Evolutionary conservation across 2,113 vertebrate genomes (phyloP).

Genomic region (Syngnathus floridae): DNA sequence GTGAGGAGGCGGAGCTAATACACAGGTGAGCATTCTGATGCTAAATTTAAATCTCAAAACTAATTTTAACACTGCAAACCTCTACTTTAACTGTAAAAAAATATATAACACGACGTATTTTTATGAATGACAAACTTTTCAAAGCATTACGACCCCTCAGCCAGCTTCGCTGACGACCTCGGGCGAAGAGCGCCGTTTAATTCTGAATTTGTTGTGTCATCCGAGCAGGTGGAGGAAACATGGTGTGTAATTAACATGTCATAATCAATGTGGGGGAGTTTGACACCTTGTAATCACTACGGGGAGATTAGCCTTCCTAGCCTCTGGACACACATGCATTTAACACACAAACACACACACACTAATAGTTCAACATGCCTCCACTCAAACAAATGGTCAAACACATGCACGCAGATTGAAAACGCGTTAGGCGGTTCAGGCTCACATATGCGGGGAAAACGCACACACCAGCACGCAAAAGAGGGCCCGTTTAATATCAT

Average conservation of each 20-base stretch:
- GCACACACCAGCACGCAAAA: slow-evolving; percentile 51
- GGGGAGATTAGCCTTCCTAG: slow-evolving; percentile 86
- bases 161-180: neutral
- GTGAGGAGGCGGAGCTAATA: too few species aligned
- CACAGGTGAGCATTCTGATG: too few species aligned
- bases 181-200: slow-evolving; percentile 7
- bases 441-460: slow-evolving; percentile 21
- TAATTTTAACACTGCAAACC: too few species aligned
- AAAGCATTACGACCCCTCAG: neutral
- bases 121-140: neutral
- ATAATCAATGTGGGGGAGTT: slow-evolving; percentile 93
- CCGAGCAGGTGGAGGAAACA: slow-evolving; percentile 86
- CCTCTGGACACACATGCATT: slow-evolving; percentile 29
- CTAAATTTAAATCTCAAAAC: too few species aligned
- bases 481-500: slow-evolving; percentile 99
- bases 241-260: slow-evolving; percentile 99
- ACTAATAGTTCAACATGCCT: slow-evolving; percentile 1
- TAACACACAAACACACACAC: slow-evolving; percentile 14
- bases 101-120: too few species aligned
- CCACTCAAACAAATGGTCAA: slow-evolving; percentile 3
- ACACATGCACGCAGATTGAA: neutral
- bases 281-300: slow-evolving; percentile 88
- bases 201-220: slow-evolving; percentile 67
- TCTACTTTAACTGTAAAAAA: too few species aligned
- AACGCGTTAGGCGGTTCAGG: slow-evolving; percentile 19